Evolutionary conservation across 2,113 vertebrate species (phyloP), one percentile per base, ranked within the genome.

Genomic region (Serinus canaria): DNA sequence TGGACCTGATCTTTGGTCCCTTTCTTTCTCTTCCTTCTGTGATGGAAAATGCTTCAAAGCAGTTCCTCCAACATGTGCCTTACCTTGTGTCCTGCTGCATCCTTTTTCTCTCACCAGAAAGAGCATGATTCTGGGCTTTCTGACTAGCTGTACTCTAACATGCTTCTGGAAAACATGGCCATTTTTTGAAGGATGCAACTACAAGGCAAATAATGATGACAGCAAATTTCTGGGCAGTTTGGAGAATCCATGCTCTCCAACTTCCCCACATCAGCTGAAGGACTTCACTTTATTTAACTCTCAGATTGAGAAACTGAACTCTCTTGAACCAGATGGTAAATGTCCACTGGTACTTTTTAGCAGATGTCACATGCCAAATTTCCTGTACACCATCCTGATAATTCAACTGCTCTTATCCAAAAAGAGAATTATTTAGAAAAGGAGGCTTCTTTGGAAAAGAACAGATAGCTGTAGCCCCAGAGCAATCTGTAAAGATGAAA

Each of bases 31-130:
- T 24, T 37, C 18, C 35, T 68, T 5, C 49, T 31, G 30, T 22
- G 46, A 62, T 16, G 4, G 6, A 59, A 80, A 92, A 62, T 7
- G 23, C 59, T 64, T 41, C 43, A 55, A 55, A 90, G 62, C 23
- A 21, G 10, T 3, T 66, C 15, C 31, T 75, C 5, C 1, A 31
- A 35, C 18, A 35, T 0, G 0, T 28, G 28, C n/a, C 25, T 69
- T 56, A 16, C 33, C 39, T 30, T 8, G 7, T 44, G 27, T 50
- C 33, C 52, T 67, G 52, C 70, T 59, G 15, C 46, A 49, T n/a
- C 30, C 16, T 33, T 52, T 73, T 59, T 10, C 44, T 22, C 53
- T 73, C 19, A 39, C 6, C 41, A 52, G 49, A 92, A 86, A 23
- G 13, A 23, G 2, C 5, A 37, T 4, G 13, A 5, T 22, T 66